Evolutionary conservation across 1,140 invertebrate species (phyloP).

Genomic region (Liolophura sinensis): DNA sequence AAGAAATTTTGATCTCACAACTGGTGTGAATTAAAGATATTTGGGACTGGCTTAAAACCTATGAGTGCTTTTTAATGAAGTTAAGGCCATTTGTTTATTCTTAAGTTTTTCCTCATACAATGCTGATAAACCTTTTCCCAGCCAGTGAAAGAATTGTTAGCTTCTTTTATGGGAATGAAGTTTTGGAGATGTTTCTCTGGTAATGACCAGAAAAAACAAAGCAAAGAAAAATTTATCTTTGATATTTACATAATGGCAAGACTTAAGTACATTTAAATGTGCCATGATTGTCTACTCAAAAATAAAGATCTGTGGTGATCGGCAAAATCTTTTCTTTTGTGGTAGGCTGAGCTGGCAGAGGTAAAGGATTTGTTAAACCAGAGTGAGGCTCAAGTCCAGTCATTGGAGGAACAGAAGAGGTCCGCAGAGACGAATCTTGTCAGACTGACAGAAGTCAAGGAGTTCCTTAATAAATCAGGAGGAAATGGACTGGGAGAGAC

Average conservation of each 20-base stretch:
- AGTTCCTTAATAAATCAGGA: conserved; percentile 45
- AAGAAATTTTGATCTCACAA: too few relatives aligned
- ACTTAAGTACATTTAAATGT: neutral
- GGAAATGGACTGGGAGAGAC: conserved; percentile 27
- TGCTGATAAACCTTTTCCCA: too few relatives aligned
- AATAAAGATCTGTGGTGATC: neutral
- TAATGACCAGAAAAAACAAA: neutral
- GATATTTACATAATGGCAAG: neutral
- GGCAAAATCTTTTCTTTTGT: neutral
- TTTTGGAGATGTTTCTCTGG: neutral
- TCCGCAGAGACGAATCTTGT: conserved; percentile 27
- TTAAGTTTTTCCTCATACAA: too few relatives aligned
- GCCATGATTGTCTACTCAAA: neutral
- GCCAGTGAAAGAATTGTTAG: too few relatives aligned
- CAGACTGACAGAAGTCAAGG: conserved; percentile 42
- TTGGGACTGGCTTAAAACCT: neutral
- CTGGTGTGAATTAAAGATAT: neutral
- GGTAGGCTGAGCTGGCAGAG: conserved; percentile 39
- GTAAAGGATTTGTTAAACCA: conserved; percentile 42
- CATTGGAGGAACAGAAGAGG: conserved; percentile 27
- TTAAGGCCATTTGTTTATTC: too few relatives aligned
- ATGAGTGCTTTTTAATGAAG: too few relatives aligned
- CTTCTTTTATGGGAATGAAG: too few relatives aligned
- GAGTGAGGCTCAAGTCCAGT: conserved; percentile 40
- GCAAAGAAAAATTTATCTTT: neutral